A percentile compares a stretch with the other conserved stretches of the same genome.
These are phyloP conservation scores for Matsumyia berberina DNA, from an alignment of 2,888 invertebrate genomes.

Conservation along the genomic window DNA sequence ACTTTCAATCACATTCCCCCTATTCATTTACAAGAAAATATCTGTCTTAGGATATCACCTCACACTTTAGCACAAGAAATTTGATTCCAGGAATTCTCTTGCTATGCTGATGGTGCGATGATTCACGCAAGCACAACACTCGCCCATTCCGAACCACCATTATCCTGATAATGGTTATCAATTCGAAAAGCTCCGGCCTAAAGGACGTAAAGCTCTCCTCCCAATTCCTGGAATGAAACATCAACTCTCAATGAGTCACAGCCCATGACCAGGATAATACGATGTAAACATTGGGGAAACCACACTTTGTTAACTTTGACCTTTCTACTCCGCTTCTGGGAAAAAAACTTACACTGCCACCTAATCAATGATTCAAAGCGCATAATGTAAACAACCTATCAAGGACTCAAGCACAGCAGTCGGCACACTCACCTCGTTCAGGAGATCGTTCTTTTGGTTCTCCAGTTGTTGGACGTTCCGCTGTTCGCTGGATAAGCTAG, in stretches of 20 bases:
- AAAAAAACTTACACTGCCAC: conserved; percentile 16
- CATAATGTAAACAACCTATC: conserved; percentile 52
- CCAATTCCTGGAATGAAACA: conserved; percentile 46
- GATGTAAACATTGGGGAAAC: conserved; percentile 52
- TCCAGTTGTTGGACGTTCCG: conserved; percentile 78
- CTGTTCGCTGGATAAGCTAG: conserved; percentile 78
- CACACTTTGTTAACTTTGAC: conserved; percentile 58
- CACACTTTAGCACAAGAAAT: too few species aligned
- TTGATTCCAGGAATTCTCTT: conserved; percentile 6
- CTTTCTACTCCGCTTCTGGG: conserved; percentile 22
- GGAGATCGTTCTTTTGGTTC: conserved; percentile 78
- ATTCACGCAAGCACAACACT: conserved; percentile 32
- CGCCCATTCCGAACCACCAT: neutral
- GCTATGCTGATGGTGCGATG: conserved; percentile 20
- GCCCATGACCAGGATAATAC: conserved; percentile 24
- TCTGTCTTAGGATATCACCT: too few species aligned
- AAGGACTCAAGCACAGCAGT: neutral
- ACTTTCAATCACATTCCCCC: too few species aligned
- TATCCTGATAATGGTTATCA: conserved; percentile 50
- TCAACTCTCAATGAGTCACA: conserved; percentile 47
- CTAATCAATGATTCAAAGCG: conserved; percentile 48
- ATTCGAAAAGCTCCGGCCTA: conserved; percentile 34
- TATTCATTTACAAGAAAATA: too few species aligned
- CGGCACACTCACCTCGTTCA: conserved; percentile 77
- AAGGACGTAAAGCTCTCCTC: conserved; percentile 26